Percentiles rank a stretch among this genome's conserved stretches.
Evolutionary conservation across 2,113 vertebrate species (phyloP).

Genomic region (Rhinolophus ferrumequinum): DNA sequence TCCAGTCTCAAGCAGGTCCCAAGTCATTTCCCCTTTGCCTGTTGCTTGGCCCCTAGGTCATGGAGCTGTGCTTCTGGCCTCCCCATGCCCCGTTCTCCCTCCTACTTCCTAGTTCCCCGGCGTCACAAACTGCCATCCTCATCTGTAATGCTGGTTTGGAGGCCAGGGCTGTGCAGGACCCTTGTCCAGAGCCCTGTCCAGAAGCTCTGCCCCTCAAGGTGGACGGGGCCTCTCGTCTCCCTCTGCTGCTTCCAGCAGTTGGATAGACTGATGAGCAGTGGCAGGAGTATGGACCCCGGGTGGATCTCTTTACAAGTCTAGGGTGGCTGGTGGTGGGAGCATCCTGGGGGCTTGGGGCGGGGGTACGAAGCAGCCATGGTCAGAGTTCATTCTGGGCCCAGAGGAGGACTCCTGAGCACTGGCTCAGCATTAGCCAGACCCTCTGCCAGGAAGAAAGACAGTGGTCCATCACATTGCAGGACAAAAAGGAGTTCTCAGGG

Average conservation of each 20-base stretch:
- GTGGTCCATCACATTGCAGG: not conserved
- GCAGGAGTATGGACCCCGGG: not conserved
- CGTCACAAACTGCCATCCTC: not conserved
- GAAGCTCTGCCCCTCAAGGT: not conserved
- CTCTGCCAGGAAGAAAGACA: not conserved
- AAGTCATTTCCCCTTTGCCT: not conserved
- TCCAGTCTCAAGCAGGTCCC: not conserved
- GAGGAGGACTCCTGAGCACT: not conserved
- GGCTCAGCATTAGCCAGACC: not conserved
- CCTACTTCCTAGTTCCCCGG: rapidly evolving
- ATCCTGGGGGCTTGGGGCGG: not conserved
- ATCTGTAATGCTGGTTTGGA: not conserved
- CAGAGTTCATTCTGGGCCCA: not conserved
- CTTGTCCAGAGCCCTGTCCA: not conserved
- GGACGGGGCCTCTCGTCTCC: not conserved
- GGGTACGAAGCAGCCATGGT: not conserved
- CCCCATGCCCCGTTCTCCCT: not conserved
- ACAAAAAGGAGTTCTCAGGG: not conserved
- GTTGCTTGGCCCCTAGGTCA: not conserved
- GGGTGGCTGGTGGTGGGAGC: not conserved
- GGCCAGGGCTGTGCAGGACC: not conserved
- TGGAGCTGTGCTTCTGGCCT: not conserved
- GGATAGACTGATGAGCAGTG: not conserved
- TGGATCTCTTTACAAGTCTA: not conserved
- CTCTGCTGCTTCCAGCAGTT: not conserved